These are phyloP conservation scores for Cheilosia scutellata DNA, from an alignment of 2,888 invertebrate species.

Conservation along the genomic window DNA sequence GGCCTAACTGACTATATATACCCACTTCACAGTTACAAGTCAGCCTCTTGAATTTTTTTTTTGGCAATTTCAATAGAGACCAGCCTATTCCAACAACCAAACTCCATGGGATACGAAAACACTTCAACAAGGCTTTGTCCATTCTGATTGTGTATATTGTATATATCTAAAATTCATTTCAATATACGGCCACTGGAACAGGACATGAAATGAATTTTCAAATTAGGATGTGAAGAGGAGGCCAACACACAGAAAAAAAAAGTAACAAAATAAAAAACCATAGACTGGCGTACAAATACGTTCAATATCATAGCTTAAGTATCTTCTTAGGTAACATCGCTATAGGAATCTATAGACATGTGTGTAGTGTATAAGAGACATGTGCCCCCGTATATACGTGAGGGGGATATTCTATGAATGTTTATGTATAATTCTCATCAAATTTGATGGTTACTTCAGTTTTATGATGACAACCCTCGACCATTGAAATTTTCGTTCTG, in stretches of 20 bases:
- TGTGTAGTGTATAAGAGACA: conserved; percentile 11
- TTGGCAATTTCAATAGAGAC: conserved; percentile 57
- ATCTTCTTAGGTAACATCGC: conserved; percentile 54
- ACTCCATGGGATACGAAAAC: conserved; percentile 23
- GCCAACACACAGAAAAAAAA: not conserved
- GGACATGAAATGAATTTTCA: conserved; percentile 67
- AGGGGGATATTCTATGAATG: conserved; percentile 56
- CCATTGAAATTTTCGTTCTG: conserved; percentile 7
- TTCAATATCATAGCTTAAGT: conserved; percentile 18
- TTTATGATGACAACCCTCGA: conserved; percentile 68
- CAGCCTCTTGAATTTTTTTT: conserved; percentile 36
- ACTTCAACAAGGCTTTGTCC: not conserved
- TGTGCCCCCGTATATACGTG: conserved; percentile 26
- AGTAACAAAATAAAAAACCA: not conserved
- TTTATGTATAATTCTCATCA: conserved; percentile 71
- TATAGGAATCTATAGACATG: conserved; percentile 12
- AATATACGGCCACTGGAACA: conserved; percentile 33
- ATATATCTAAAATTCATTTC: conserved; percentile 64
- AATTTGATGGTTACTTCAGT: conserved; percentile 74
- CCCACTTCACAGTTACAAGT: conserved; percentile 10
- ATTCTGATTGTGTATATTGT: conserved; percentile 1
- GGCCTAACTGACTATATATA: conserved; percentile 1
- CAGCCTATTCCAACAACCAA: not conserved
- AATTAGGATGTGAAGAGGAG: conserved; percentile 41
- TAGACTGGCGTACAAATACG: not conserved